Evolutionary conservation across 2,797 vertebrate genomes (phyloP).

Genomic region (Tenualosa ilisha): DNA sequence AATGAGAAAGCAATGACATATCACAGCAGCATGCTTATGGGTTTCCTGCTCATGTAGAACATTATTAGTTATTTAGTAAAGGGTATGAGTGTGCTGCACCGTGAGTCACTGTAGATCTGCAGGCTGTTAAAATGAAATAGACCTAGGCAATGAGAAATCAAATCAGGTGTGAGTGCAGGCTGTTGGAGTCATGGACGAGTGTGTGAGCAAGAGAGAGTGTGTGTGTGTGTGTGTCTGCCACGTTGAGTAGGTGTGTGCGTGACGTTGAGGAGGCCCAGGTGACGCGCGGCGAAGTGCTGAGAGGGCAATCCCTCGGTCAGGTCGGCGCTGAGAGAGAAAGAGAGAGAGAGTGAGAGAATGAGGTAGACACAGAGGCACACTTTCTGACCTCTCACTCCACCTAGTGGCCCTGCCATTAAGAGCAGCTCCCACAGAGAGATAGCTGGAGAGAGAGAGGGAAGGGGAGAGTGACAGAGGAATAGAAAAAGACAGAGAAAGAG

Average conservation of each 20-base stretch:
- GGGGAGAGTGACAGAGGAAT: neutral
- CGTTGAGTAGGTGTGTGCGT: neutral
- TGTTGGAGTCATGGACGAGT: neutral
- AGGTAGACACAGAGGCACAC: neutral
- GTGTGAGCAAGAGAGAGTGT: neutral
- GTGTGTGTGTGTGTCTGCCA: neutral
- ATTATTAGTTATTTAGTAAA: too few relatives aligned
- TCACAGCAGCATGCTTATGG: too few relatives aligned
- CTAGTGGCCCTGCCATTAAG: constrained; percentile 68
- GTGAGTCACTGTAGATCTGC: neutral
- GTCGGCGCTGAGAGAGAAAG: neutral
- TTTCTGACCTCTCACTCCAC: constrained; percentile 70
- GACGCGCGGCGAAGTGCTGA: neutral
- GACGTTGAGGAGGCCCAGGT: constrained; percentile 1
- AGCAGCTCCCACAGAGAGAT: neutral
- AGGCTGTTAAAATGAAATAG: neutral
- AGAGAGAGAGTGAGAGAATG: too few relatives aligned
- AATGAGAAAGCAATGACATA: neutral
- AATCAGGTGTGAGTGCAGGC: neutral
- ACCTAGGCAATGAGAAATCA: neutral
- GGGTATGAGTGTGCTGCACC: neutral
- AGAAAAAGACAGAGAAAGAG: constrained; percentile 4
- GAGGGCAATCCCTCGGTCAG: neutral
- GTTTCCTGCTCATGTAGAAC: too few relatives aligned
- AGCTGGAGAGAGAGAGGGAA: constrained; percentile 19